These are phyloP conservation scores for human DNA, from an alignment of 2,113 vertebrate species.

Conservation along the genomic window DNA sequence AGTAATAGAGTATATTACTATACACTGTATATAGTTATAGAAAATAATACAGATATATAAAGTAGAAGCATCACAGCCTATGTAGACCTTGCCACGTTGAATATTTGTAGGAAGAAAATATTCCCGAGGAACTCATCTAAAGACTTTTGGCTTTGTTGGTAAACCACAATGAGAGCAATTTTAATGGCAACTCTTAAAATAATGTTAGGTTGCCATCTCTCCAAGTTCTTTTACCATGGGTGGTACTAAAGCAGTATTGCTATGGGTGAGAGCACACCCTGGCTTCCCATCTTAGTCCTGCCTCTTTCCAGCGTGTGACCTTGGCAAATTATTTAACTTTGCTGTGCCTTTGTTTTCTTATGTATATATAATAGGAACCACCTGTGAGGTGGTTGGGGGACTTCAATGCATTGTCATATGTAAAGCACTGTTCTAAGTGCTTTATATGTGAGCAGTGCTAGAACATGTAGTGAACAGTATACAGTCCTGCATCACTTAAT, in stretches of 20 bases:
- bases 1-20: not conserved
- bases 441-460: not conserved
- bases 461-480: not conserved
- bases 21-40: too few relatives aligned
- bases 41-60: not conserved
- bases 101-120: not conserved
- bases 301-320: not conserved
- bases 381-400: not conserved
- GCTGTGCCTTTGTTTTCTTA: not conserved
- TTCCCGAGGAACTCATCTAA: not conserved
- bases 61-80: not conserved
- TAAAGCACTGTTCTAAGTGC: not conserved
- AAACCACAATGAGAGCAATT: not conserved
- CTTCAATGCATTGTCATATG: not conserved
- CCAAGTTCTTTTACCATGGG: not conserved
- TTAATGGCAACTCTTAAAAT: not conserved
- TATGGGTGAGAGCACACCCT: not conserved
- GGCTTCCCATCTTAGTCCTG: not conserved
- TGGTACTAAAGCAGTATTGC: not conserved
- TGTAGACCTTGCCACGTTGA: not conserved
- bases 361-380: not conserved
- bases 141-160: not conserved
- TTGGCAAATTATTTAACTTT: not conserved
- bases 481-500: not conserved
- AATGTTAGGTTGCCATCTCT: not conserved